Evolutionary conservation across 2,797 vertebrate species (phyloP).

Genomic region (Leptatherina wallacei): DNA sequence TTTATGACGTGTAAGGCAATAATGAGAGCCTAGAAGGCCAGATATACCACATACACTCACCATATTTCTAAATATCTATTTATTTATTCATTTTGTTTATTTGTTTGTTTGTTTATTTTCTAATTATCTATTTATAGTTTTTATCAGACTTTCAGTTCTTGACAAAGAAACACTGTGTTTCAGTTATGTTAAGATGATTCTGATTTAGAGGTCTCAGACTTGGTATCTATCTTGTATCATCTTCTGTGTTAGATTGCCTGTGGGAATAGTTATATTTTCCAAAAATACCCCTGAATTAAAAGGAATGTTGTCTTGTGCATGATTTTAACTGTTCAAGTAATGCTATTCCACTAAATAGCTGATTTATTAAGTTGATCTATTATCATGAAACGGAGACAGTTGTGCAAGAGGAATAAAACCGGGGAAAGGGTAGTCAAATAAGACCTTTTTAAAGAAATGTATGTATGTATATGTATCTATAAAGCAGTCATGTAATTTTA

Average conservation of each 20-base stretch:
- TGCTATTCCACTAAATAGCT: background rate
- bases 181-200: no score
- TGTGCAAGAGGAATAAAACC: no score
- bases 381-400: background rate
- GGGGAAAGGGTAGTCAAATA: background rate
- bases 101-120: background rate
- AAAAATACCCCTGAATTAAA: background rate
- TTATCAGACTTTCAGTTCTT: background rate
- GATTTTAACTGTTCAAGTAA: background rate
- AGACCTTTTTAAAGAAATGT: background rate
- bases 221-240: background rate
- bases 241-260: no score
- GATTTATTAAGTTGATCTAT: background rate
- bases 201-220: no score
- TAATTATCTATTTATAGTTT: background rate
- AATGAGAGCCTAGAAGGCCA: background rate
- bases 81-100: background rate
- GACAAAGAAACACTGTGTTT: background rate
- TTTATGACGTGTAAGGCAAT: slow-evolving; percentile 10
- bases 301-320: background rate
- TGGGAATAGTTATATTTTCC: background rate
- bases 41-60: background rate
- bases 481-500: background rate
- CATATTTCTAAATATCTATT: background rate
- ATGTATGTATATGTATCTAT: background rate